Base-by-base conservation (phyloP, 2,888 invertebrate species). In the Stegana nigrithorax region DNA sequence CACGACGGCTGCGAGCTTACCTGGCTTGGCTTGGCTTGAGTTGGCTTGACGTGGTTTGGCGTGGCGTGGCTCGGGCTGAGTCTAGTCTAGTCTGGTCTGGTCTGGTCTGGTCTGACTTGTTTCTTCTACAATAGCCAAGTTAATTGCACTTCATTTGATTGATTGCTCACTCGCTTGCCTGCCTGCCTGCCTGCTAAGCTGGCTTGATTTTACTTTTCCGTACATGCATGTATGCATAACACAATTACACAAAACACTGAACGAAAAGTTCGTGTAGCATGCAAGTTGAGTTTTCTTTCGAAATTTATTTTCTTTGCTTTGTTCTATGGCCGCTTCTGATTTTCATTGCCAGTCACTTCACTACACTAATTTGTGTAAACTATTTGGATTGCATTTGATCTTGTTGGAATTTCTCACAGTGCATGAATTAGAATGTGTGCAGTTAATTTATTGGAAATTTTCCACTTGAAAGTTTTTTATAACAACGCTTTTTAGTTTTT, bases 101-200 rank as follows among this genome's bases (percentile, higher is more conserved):
- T 36, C n/a, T n/a, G 10, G 36, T 36, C n/a, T n/a, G 10, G n/a
- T n/a, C 36, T 36, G 3, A 5, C 10, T 5, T 2, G 2, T 36
- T n/a, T 36, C 10, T 4, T 17, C 2, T 42, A 44, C 44, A 19
- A 44, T 44, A 44, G 44, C 44, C n/a, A 44, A 23, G n/a, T 51
- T 51, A 51, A 51, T 51, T 51, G 51, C 51, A 51, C 26, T 27
- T 51, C 51, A 51, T 51, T 51, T 51, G 51, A 51, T 51, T 51
- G 26, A 51, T 17, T 44, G 44, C n/a, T 44, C 7, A 17, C n/a
- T 44, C 17, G 44, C 17, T 12, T 17, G 23, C 1, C 47, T 47
- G 21, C 12, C 53, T n/a, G 21, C n/a, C 12, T 55, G 32, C 21
- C 32, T 4, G 32, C 4, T 8, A 8, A n/a, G 8, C 17, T 17